phyloP scores from a whole-genome alignment of 2,113 vertebrate genomes.

The Globicephala melas region DNA sequence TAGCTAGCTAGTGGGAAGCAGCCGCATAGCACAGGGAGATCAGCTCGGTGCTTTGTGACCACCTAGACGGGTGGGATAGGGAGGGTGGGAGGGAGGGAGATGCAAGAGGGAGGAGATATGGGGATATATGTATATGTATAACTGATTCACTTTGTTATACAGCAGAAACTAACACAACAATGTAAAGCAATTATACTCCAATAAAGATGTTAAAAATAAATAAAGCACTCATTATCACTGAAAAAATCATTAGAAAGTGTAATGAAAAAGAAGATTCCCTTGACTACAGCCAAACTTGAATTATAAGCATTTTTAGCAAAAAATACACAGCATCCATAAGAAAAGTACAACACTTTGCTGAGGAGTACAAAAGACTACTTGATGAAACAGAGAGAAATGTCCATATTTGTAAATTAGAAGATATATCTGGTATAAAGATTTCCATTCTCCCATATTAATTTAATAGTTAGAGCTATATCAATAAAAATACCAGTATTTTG shows the following conservation, averaged over 20 bases:
- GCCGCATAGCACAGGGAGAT: no score
- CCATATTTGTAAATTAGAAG: background rate
- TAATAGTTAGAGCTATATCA: constrained; percentile 4
- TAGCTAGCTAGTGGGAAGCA: no score
- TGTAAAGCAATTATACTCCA: no score
- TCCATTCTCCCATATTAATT: background rate
- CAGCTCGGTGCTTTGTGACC: no score
- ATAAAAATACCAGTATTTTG: background rate
- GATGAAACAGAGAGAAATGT: background rate
- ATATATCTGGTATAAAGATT: background rate
- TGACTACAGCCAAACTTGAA: background rate
- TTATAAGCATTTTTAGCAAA: background rate
- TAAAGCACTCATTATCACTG: no score
- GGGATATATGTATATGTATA: no score
- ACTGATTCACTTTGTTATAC: no score
- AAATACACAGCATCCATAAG: background rate
- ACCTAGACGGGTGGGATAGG: no score
- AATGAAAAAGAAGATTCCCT: background rate
- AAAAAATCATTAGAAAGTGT: background rate
- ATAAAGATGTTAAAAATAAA: no score
- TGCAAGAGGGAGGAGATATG: no score
- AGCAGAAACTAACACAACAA: no score
- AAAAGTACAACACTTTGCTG: background rate
- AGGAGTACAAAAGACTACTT: background rate
- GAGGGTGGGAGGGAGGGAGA: no score